These are phyloP conservation scores for Polyommatus icarus DNA, from an alignment of 2,888 invertebrate species.

Conservation along the genomic window DNA sequence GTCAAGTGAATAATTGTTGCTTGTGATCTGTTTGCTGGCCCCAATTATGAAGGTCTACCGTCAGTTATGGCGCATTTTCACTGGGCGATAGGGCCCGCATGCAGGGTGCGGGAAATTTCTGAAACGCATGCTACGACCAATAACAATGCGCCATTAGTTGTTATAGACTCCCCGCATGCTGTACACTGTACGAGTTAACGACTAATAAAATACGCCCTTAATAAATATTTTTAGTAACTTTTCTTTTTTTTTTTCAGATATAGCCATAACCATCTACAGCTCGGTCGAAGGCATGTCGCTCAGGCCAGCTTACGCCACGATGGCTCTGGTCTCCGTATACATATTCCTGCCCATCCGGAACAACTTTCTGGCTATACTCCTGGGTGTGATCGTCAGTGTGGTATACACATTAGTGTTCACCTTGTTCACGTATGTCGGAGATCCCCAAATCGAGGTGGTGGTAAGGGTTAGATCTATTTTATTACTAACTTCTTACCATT, in stretches of 20 bases:
- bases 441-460: slow-evolving; percentile 58
- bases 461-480: slow-evolving; percentile 51
- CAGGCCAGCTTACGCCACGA: slow-evolving; percentile 86
- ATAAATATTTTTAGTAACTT: no score
- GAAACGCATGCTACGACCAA: no score
- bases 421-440: slow-evolving; percentile 61
- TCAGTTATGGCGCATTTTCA: no score
- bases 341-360: slow-evolving; percentile 91
- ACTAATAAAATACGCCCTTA: no score
- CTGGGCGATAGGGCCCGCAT: no score
- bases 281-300: slow-evolving; percentile 73
- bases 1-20: no score
- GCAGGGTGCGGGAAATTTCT: no score
- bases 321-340: slow-evolving; percentile 88
- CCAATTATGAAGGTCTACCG: no score
- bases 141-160: no score
- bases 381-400: slow-evolving; percentile 85
- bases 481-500: background rate
- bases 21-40: no score
- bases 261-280: slow-evolving; percentile 84
- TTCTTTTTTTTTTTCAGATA: slow-evolving; percentile 69
- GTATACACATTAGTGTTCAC: slow-evolving; percentile 80
- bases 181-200: no score
- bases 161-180: no score
- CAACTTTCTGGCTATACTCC: slow-evolving; percentile 84